Evolutionary conservation across 2,113 vertebrate genomes (phyloP), one percentile per base, ranked within the genome.

Genomic region (Montifringilla adamsi): DNA sequence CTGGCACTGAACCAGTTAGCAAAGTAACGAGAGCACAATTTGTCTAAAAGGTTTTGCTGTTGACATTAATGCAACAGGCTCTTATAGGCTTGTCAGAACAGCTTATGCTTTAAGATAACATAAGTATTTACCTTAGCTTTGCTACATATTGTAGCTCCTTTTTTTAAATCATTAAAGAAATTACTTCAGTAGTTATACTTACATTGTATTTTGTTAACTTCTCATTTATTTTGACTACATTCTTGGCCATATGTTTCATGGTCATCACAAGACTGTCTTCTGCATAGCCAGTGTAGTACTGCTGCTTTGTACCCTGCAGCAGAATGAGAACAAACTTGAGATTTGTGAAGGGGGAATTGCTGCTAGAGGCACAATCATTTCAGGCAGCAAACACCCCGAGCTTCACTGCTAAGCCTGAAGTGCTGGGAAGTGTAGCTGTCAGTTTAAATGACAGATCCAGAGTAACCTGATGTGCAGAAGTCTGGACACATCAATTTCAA

Each of bases 211-310:
- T 99, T 0, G 98, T 98, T 44, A 98, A 94, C 15, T 98, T 98
- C 23, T 98, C 98, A 2, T 99, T 99, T 17, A 99, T 97, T 90
- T 85, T 97, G 64, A 98, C 96, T 1, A 99, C 96, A 1, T 99
- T 99, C 87, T 99, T 99, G 92, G 99, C 99, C 88, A 99, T 98
- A 55, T 98, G 99, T 93, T 98, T 98, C 98, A 99, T 98, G 78
- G 98, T 93, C 9, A 97, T 87, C 89, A 95, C 59, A 24, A 99
- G 97, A 39, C 98, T 96, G 2, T 96, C 97, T 91, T 99, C 98
- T 9, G 96, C 79, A 31, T 99, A 99, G 0, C 98, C 98, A 0
- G 99, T 98, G 93, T 99, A 99, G 95, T 98, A 98, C 62, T 98
- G 98, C 93, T 99, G 98, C 14, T 98, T 98, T n/a, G 96, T 8